phyloP scores from a whole-genome alignment of 2,888 invertebrate species.

The Gryllus longicercus region DNA sequence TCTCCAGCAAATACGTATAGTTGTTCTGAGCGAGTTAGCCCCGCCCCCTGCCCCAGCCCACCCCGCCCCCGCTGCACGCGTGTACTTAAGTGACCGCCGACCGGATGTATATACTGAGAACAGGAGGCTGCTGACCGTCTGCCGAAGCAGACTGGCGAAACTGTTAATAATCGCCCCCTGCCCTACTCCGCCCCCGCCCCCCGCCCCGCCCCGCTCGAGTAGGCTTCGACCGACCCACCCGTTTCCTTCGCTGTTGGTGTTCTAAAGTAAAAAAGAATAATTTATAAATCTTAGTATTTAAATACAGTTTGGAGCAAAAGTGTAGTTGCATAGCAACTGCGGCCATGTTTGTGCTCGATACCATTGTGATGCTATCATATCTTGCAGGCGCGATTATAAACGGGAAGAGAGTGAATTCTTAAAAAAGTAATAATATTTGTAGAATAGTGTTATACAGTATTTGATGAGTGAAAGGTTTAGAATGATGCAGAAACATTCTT shows the following conservation, averaged over 20 bases:
- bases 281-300: slow-evolving; percentile 32
- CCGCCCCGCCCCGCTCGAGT: slow-evolving; percentile 18
- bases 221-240: not conserved
- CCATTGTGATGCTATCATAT: slow-evolving; percentile 37
- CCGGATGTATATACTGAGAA: slow-evolving; percentile 17
- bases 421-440: slow-evolving; percentile 32
- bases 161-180: slow-evolving; percentile 31
- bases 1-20: slow-evolving; percentile 95
- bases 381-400: slow-evolving; percentile 33
- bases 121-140: not conserved
- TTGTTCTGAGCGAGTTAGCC: slow-evolving; percentile 36
- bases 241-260: slow-evolving; percentile 34
- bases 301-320: slow-evolving; percentile 22
- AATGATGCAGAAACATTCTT: not conserved
- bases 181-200: not conserved
- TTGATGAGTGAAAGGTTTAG: slow-evolving; percentile 21
- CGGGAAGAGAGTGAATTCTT: slow-evolving; percentile 22
- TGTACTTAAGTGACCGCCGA: not conserved
- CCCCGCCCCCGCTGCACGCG: not conserved
- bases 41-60: not conserved
- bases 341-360: slow-evolving; percentile 22
- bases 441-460: slow-evolving; percentile 29
- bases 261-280: slow-evolving; percentile 29
- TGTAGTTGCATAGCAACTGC: slow-evolving; percentile 33
- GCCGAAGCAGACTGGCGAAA: slow-evolving; percentile 4